Evolutionary conservation across 2,113 vertebrate genomes (phyloP).

Genomic region (Hyaena hyaena): DNA sequence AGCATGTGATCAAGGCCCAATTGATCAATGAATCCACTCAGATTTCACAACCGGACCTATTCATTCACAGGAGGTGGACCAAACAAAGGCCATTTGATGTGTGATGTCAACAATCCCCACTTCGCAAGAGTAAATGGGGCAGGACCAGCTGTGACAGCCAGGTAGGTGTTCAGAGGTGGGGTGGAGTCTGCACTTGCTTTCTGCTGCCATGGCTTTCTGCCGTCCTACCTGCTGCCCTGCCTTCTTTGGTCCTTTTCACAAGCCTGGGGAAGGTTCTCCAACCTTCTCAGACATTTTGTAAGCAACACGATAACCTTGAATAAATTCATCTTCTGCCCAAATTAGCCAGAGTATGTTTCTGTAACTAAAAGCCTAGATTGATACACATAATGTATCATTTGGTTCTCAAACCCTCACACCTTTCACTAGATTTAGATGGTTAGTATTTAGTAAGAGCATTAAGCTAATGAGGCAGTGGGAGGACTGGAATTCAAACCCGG

Average conservation of each 20-base stretch:
- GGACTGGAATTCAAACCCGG: slow-evolving; percentile 7
- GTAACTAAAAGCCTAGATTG: slow-evolving; percentile 20
- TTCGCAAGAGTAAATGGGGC: neutral
- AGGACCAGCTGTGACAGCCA: too few relatives aligned
- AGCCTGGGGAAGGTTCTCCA: neutral
- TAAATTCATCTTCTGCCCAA: neutral
- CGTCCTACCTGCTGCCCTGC: neutral
- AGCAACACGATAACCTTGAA: neutral
- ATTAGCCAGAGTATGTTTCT: neutral
- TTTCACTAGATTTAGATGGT: slow-evolving; percentile 32
- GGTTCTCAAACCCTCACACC: slow-evolving; percentile 27
- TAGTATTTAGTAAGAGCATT: slow-evolving; percentile 2
- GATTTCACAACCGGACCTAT: neutral
- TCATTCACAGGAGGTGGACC: neutral
- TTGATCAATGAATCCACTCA: neutral
- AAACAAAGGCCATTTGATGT: neutral
- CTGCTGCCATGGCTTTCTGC: neutral
- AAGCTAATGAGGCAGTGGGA: neutral
- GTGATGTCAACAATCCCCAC: neutral
- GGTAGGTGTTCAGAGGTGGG: fast-evolving
- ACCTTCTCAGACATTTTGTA: neutral
- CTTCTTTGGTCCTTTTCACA: neutral
- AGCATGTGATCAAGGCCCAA: neutral
- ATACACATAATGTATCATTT: neutral
- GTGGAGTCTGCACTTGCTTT: neutral